Base-by-base conservation (phyloP, 2,888 invertebrate species). In the Tuta absoluta region DNA sequence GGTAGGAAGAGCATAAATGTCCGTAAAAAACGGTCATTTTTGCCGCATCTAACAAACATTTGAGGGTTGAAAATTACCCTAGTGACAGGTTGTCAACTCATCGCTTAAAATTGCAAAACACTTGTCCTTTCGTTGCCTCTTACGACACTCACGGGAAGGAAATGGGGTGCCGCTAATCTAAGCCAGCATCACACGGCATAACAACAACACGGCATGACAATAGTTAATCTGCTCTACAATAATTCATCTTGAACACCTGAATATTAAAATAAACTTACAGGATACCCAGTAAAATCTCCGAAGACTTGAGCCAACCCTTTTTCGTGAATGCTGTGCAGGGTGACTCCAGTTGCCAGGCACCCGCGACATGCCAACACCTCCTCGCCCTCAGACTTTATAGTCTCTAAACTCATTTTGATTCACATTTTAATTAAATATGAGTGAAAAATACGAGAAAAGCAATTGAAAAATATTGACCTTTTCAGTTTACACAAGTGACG, bases 201-300 rank as follows among this genome's bases (percentile, higher is more conserved):
- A n/a, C n/a, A n/a, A n/a, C n/a, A n/a, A n/a, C n/a, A n/a, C n/a
- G n/a, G n/a, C n/a, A n/a, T n/a, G n/a, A 21, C 21, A 21, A 19
- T 21, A 49, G 49, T 4, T 21, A 49, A 21, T 8, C 2, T 19
- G 3, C 49, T 19, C 21, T n/a, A n/a, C n/a, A n/a, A n/a, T n/a
- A n/a, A n/a, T n/a, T n/a, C n/a, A n/a, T n/a, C n/a, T n/a, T n/a
- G n/a, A n/a, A 17, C 14, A 24, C 1, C 12, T 14, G 0, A 56
- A 28, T 14, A n/a, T n/a, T 1, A 28, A 19, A 33, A 1, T 17
- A 51, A 21, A 51, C 60, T 60, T 24, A 60, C 60, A 14, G 60
- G 24, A 60, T n/a, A 60, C 14, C 60, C 60, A 14, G 60, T 60
- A 24, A 41, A 45, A 38, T 60, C 60, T 12, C 45, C 45, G 45